Conservation (phyloP, 2,113 vertebrate species). For the Platycercus adscitus region DNA sequence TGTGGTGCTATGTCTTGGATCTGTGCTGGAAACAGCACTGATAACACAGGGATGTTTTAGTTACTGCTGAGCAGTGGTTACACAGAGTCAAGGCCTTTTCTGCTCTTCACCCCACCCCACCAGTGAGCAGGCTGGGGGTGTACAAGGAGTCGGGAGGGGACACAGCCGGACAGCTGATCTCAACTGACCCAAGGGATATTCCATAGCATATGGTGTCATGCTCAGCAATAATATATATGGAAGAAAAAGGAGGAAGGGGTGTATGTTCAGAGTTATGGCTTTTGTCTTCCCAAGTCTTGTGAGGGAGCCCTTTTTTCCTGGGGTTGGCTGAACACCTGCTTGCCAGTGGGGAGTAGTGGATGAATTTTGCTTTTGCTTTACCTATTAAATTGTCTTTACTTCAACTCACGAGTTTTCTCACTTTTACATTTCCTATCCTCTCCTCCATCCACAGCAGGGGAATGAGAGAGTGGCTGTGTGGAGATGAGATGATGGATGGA, state of each 20-base stretch:
- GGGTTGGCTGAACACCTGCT: background rate
- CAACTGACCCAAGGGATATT: background rate
- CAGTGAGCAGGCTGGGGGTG: background rate
- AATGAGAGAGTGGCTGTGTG: fast-evolving
- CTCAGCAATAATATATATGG: background rate
- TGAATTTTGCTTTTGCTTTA: background rate
- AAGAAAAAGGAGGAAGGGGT: background rate
- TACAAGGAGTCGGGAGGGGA: background rate
- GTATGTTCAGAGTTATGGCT: fast-evolving
- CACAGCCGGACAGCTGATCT: background rate
- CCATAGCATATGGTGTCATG: fast-evolving
- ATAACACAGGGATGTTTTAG: background rate
- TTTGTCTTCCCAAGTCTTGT: background rate
- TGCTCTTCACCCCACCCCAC: background rate
- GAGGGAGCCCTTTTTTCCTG: background rate
- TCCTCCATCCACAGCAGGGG: fast-evolving
- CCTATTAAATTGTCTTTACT: background rate
- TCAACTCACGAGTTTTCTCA: background rate
- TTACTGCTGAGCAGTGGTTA: background rate
- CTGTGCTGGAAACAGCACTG: background rate
- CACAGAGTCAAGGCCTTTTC: background rate
- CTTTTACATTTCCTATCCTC: background rate
- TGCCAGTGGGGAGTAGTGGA: background rate
- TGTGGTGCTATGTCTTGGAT: background rate
- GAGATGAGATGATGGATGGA: background rate